phyloP scores from a whole-genome alignment of 2,113 vertebrate genomes.

The Chiloscyllium plagiosum region DNA sequence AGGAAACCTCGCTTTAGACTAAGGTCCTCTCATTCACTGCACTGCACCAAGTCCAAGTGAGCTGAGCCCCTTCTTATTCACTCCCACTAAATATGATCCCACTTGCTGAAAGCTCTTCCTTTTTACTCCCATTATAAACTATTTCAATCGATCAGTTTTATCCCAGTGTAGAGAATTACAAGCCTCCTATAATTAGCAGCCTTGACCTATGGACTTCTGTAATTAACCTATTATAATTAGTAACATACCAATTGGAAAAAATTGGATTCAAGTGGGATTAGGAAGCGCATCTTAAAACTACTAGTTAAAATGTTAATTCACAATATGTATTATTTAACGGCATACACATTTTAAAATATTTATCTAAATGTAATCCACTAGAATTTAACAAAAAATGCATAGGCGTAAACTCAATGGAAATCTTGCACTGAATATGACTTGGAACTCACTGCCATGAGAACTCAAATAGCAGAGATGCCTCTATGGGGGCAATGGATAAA shows the following conservation, averaged over 20 bases:
- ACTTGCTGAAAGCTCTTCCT: background rate
- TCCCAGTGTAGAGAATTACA: background rate
- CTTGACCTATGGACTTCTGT: background rate
- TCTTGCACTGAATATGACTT: background rate
- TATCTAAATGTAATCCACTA: background rate
- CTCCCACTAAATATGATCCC: background rate
- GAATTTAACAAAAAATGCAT: background rate
- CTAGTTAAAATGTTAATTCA: background rate
- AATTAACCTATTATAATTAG: conserved; percentile 30
- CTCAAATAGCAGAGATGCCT: background rate
- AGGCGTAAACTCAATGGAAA: background rate
- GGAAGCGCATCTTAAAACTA: background rate
- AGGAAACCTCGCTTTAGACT: background rate
- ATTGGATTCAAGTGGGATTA: background rate
- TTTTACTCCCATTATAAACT: background rate
- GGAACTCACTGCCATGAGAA: background rate
- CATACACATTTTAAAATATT: background rate
- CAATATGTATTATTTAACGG: background rate
- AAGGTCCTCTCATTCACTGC: background rate
- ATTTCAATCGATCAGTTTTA: background rate
- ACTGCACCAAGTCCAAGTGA: background rate
- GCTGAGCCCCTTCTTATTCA: background rate
- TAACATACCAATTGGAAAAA: background rate
- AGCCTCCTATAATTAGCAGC: background rate
- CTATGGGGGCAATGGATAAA: background rate